Evolutionary conservation across 2,797 vertebrate genomes (phyloP), one percentile per base, ranked within the genome.

Genomic region (Xenopus petersii): DNA sequence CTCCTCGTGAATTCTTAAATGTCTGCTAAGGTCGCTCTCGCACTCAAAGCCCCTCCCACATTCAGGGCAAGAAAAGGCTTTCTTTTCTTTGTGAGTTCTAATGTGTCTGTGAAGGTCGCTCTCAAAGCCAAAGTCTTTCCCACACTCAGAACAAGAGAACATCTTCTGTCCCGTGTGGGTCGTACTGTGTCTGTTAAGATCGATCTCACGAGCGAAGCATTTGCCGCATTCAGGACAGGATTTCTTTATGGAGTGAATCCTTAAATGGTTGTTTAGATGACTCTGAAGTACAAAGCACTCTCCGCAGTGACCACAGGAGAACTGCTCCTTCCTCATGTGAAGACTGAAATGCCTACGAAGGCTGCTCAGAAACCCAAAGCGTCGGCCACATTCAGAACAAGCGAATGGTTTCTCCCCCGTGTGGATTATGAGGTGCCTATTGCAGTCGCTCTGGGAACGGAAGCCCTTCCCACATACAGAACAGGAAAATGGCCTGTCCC

Each of bases 401-500:
- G 47, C 12, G 15, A 67, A 67, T 1, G 65, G 48, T 10, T 67
- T 55, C 24, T 55, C 49, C 5, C 49, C 49, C 11, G 49, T 55
- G 48, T 67, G 65, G 51, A 67, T 33, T 26, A 17, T 30, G 21
- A 49, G 48, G 30, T 67, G 64, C 24, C 49, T 21, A 24, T 49
- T 46, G 4, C 48, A 24, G 47, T 24, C 17, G 12, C 36, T 48
- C 47, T 67, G 47, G 21, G 15, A 24, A 26, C 17, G 48, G 24
- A 67, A 67, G 16, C 46, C 10, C 13, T 49, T 67, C 15, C 64
- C 64, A 30, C 64, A 67, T 51, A 24, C 64, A 4, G 47, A 46
- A 51, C 64, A 67, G 21, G 47, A 24, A 21, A 67, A 67, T 36
- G 26, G 66, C 10, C 54, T 54, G n/a, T 70, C 67, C 47, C 66